A percentile compares a stretch with the other conserved stretches of the same genome.
These are phyloP conservation scores for Vireo altiloquus DNA, from an alignment of 2,113 vertebrate genomes.

Conservation along the genomic window DNA sequence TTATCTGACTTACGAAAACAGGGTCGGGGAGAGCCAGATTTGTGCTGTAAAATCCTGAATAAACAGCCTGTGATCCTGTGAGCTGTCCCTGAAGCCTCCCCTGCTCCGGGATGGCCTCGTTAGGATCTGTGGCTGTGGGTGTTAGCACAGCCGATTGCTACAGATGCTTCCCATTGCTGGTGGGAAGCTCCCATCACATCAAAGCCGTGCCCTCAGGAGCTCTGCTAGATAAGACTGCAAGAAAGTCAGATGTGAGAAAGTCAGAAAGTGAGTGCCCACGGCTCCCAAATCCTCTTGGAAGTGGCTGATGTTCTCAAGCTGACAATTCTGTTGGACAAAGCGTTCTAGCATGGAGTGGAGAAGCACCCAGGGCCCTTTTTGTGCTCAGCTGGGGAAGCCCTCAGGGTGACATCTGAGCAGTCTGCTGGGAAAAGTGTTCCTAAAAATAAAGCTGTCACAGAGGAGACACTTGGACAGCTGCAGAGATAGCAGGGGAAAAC, in stretches of 20 bases:
- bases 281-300: neutral
- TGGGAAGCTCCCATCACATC: neutral
- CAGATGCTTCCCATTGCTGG: neutral
- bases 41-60: neutral
- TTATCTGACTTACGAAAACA: neutral
- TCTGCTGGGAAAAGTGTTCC: neutral
- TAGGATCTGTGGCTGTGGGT: neutral
- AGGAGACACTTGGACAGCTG: neutral
- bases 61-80: rapidly evolving
- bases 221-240: neutral
- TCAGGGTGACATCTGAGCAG: neutral
- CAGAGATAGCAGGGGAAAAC: neutral
- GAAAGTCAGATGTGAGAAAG: neutral
- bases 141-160: neutral
- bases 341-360: neutral
- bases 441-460: neutral
- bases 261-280: neutral
- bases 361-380: neutral
- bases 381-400: neutral
- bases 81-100: neutral
- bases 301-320: neutral
- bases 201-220: neutral
- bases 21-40: neutral
- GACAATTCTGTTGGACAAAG: neutral
- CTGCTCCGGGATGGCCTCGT: neutral